Conservation (phyloP, 2,888 invertebrate species). For the Rhyacophila evoluta region DNA sequence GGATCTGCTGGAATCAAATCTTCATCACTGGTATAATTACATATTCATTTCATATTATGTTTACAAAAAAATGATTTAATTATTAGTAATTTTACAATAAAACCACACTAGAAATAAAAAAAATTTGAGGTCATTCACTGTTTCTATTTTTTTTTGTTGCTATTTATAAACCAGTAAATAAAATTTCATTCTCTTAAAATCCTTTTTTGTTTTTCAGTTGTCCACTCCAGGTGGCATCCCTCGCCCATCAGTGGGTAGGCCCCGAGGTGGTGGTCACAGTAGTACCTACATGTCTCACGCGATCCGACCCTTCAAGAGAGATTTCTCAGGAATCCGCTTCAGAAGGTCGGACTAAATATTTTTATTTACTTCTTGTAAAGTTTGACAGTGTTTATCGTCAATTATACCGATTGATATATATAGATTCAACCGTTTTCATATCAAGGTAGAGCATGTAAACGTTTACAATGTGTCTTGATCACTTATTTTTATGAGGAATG, state of each 20-base stretch:
- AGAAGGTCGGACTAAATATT: conserved; percentile 61
- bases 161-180: too few species aligned
- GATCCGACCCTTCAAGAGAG: conserved; percentile 66
- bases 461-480: background rate
- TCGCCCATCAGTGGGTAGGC: conserved; percentile 58
- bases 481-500: too few species aligned
- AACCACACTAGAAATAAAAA: too few species aligned
- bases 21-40: background rate
- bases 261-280: conserved; percentile 59
- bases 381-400: background rate
- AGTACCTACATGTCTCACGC: conserved; percentile 65
- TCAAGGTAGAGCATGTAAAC: too few species aligned
- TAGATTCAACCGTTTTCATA: too few species aligned
- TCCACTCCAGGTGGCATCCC: conserved; percentile 46
- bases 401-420: background rate
- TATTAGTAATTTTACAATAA: too few species aligned
- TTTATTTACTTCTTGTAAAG: too few species aligned
- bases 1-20: background rate
- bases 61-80: too few species aligned
- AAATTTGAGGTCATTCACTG: too few species aligned
- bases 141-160: too few species aligned
- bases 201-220: background rate
- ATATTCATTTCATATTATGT: background rate
- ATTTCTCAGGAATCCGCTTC: conserved; percentile 69
- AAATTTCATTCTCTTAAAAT: too few species aligned